A percentile compares a stretch with the other conserved stretches of the same genome.
phyloP scores from a whole-genome alignment of 2,888 invertebrate genomes.

The Sminthurides aquaticus region DNA sequence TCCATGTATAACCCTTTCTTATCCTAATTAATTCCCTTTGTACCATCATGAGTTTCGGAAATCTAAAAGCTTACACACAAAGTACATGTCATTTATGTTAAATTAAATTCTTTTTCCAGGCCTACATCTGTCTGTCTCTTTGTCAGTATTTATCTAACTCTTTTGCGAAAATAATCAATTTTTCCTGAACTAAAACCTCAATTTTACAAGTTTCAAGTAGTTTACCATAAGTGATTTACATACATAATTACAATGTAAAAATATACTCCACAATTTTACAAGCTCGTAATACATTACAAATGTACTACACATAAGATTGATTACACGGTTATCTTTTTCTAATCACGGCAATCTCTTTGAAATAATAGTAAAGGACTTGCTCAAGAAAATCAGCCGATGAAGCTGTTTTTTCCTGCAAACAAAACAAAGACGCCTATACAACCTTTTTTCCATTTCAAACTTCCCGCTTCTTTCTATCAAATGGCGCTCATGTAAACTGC shows the following conservation, averaged over 20 bases:
- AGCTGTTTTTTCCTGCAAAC: too few relatives aligned
- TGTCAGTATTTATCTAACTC: too few relatives aligned
- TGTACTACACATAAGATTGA: neutral
- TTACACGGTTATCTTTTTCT: neutral
- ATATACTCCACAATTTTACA: neutral
- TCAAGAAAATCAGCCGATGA: too few relatives aligned
- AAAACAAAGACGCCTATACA: too few relatives aligned
- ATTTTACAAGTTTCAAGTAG: too few relatives aligned
- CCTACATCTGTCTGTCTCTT: too few relatives aligned
- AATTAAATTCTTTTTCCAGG: too few relatives aligned
- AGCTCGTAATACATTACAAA: conserved; percentile 4
- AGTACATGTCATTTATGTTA: neutral
- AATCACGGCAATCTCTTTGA: neutral
- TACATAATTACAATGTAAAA: neutral
- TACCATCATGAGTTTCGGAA: neutral
- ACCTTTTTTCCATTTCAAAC: neutral
- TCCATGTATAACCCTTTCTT: too few relatives aligned
- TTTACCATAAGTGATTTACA: too few relatives aligned
- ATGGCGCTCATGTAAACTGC: too few relatives aligned
- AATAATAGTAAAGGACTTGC: neutral
- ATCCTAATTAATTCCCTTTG: neutral
- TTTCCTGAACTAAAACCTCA: too few relatives aligned
- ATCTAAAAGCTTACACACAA: neutral
- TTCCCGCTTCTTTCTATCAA: neutral
- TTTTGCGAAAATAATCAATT: neutral